Base-by-base conservation (phyloP, 2,797 vertebrate genomes). In the Pangasius macronema region DNA sequence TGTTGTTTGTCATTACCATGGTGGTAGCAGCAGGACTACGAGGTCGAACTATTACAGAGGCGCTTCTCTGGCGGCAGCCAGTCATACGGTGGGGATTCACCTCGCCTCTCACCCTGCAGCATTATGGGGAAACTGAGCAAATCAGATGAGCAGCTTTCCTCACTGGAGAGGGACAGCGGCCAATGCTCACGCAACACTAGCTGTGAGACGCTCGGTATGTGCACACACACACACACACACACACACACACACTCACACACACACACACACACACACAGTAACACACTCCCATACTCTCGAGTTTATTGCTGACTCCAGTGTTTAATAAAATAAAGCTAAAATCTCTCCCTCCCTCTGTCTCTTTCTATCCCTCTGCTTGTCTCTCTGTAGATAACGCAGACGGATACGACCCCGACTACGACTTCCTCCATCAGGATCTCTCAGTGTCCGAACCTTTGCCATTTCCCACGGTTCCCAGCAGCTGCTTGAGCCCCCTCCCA, bases 141-240 rank as follows among this genome's bases (percentile, higher is more conserved):
- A 91, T 99, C 99, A 0, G 98, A 99, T 0, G 99, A 99, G 92
- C 98, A 99, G 93, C 97, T 99, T 86, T 99, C 97, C 0, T 98
- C 97, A 0, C 95, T 98, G 95, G 98, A 99, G 94, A 96, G 97
- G 27, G 98, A 99, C 96, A 99, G 98, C 0, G 99, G 98, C 1
- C 98, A 99, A 94, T 99, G 99, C 94, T 99, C 98, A 65, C 97
- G 97, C 88, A 99, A 99, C 95, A 99, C 98, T 93, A 99, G 98
- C 97, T 99, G 98, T 93, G 99, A 99, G 94, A 99, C 99, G 0
- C 95, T 99, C 11, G 99, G 98, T 99, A 95, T 18, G 53, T 42
- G 75, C n/a, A 55, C 59, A 16, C 39, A 3, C 42, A 24, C 39
- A 30, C 42, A 22, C 61, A 65, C 59, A 22, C 39, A 10, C 53